A percentile compares a stretch with the other conserved stretches of the same genome.
Evolutionary conservation across 2,888 invertebrate genomes (phyloP).

Genomic region (Agrochola lychnidis): DNA sequence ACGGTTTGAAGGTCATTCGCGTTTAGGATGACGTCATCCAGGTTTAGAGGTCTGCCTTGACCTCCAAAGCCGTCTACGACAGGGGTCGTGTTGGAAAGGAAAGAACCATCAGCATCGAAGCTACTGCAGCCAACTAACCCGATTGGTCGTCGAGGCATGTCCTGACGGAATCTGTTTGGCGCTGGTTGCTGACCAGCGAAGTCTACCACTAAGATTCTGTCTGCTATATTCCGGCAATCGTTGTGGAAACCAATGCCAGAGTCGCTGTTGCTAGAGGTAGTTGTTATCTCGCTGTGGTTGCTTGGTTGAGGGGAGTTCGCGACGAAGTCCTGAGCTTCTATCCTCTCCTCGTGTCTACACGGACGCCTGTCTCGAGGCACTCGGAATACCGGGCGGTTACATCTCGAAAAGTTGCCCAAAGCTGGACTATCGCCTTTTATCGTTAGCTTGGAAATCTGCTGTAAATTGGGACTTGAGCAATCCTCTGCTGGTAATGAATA

Average conservation of each 20-base stretch:
- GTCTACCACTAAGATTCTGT: constrained; percentile 94
- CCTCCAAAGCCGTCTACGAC: constrained; percentile 89
- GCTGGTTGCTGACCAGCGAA: constrained; percentile 90
- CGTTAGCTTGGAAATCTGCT: constrained; percentile 85
- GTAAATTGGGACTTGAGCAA: constrained; percentile 82
- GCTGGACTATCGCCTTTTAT: constrained; percentile 87
- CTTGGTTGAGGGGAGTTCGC: constrained; percentile 96
- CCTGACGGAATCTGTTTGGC: constrained; percentile 79
- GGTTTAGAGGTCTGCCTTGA: constrained; percentile 85
- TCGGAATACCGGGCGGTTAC: constrained; percentile 81
- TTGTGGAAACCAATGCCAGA: constrained; percentile 98
- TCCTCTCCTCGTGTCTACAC: constrained; percentile 80
- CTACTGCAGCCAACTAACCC: constrained; percentile 85
- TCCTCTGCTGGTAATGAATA: constrained; percentile 91
- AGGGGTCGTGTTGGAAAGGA: constrained; percentile 87
- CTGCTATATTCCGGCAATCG: constrained; percentile 95
- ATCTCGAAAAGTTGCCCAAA: constrained; percentile 81
- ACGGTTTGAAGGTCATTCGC: constrained; percentile 81
- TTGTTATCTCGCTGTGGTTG: constrained; percentile 94
- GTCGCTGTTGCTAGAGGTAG: constrained; percentile 97
- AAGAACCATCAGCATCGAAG: constrained; percentile 87
- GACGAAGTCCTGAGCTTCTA: constrained; percentile 88
- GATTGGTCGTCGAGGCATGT: constrained; percentile 82
- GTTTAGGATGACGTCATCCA: constrained; percentile 85
- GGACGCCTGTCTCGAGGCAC: constrained; percentile 81